phyloP scores from a whole-genome alignment of 2,888 invertebrate genomes.

The Noctua pronuba region DNA sequence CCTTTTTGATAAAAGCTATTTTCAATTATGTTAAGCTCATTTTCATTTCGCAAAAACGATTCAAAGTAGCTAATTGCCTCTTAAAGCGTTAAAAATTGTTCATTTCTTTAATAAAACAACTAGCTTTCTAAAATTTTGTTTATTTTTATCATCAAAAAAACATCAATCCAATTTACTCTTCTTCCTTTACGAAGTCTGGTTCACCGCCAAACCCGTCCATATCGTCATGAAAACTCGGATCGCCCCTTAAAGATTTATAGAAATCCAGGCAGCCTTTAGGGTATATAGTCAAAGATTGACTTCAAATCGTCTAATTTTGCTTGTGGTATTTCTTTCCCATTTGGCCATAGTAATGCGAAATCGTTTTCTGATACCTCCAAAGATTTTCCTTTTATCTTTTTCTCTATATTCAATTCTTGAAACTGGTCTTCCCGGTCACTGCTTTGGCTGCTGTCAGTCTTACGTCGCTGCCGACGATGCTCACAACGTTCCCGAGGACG shows the following conservation, averaged over 20 bases:
- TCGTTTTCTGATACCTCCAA: constrained; percentile 38
- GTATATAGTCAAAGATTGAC: constrained; percentile 50
- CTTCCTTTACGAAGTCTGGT: constrained; percentile 12
- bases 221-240: constrained; percentile 33
- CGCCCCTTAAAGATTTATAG: constrained; percentile 43
- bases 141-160: constrained; percentile 10
- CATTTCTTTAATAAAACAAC: constrained; percentile 14
- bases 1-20: constrained; percentile 32
- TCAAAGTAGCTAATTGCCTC: no score
- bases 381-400: constrained; percentile 49
- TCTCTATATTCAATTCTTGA: constrained; percentile 41
- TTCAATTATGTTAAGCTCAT: constrained; percentile 31
- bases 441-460: no score
- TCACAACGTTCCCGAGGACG: no score
- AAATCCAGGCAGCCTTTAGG: constrained; percentile 49
- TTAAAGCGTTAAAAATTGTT: constrained; percentile 17
- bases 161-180: constrained; percentile 14
- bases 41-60: no score
- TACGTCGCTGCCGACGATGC: no score
- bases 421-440: constrained; percentile 4
- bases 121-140: constrained; percentile 6
- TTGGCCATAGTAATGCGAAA: constrained; percentile 49
- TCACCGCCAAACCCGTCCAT: constrained; percentile 32
- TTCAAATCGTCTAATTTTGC: constrained; percentile 45
- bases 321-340: constrained; percentile 44